A percentile compares a stretch with the other conserved stretches of the same genome.
Evolutionary conservation across 2,888 invertebrate species (phyloP).

Genomic region (Dicycla oo): DNA sequence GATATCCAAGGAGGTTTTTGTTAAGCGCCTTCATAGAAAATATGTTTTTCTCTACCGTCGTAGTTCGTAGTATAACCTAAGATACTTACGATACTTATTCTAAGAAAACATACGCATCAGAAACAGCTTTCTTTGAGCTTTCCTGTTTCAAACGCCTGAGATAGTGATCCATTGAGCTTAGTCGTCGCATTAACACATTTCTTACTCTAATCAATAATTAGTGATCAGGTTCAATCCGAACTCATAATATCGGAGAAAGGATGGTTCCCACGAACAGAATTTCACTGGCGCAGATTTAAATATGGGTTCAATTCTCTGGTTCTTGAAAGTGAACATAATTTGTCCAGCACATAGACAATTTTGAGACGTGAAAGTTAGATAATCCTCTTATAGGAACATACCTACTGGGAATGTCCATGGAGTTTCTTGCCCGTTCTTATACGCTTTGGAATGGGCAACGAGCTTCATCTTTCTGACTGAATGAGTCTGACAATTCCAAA

Average conservation of each 20-base stretch:
- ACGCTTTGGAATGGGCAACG: not conserved
- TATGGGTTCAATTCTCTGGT: not conserved
- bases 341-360: not conserved
- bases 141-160: not conserved
- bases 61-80: too few species aligned
- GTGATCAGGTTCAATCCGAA: not conserved
- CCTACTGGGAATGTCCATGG: not conserved
- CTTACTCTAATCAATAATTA: not conserved
- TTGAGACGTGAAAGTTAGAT: not conserved
- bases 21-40: not conserved
- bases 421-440: not conserved
- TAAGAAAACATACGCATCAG: not conserved
- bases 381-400: not conserved
- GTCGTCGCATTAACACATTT: constrained; percentile 1
- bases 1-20: not conserved
- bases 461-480: not conserved
- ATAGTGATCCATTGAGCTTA: not conserved
- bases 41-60: too few species aligned
- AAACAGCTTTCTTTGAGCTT: constrained; percentile 22
- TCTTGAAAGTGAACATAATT: not conserved
- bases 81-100: too few species aligned
- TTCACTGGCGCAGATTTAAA: not conserved
- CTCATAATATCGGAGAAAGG: not conserved
- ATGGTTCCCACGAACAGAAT: not conserved
- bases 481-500: not conserved